phyloP scores from a whole-genome alignment of 2,797 vertebrate genomes.

The Scolopax rusticola region DNA sequence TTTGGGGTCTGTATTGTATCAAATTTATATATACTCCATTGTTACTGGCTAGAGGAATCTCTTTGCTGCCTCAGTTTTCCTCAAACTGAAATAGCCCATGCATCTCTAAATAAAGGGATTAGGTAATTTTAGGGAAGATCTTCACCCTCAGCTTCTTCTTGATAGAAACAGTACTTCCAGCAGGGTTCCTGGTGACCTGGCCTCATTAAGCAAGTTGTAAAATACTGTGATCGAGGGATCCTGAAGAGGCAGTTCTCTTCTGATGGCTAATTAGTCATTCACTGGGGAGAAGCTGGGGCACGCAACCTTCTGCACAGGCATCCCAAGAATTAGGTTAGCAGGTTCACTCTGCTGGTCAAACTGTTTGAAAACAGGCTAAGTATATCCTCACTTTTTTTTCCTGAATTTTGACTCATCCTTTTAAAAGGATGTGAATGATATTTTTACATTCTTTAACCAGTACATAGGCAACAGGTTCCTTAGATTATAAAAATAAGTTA shows the following conservation, averaged over 20 bases:
- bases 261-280: background rate
- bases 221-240: background rate
- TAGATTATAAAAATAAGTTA: background rate
- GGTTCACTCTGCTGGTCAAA: background rate
- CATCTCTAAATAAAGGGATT: background rate
- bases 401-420: background rate
- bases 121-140: background rate
- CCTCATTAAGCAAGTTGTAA: slow-evolving; percentile 31
- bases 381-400: background rate
- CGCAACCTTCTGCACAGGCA: background rate
- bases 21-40: background rate
- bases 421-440: background rate
- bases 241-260: background rate
- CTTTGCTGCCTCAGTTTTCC: background rate
- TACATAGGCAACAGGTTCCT: background rate
- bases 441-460: background rate
- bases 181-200: background rate
- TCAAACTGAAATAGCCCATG: background rate
- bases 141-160: background rate
- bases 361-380: background rate
- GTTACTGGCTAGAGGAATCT: background rate
- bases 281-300: background rate
- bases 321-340: background rate
- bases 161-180: background rate
- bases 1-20: background rate